Conservation (phyloP, 2,888 invertebrate species). For the Laothoe populi region DNA sequence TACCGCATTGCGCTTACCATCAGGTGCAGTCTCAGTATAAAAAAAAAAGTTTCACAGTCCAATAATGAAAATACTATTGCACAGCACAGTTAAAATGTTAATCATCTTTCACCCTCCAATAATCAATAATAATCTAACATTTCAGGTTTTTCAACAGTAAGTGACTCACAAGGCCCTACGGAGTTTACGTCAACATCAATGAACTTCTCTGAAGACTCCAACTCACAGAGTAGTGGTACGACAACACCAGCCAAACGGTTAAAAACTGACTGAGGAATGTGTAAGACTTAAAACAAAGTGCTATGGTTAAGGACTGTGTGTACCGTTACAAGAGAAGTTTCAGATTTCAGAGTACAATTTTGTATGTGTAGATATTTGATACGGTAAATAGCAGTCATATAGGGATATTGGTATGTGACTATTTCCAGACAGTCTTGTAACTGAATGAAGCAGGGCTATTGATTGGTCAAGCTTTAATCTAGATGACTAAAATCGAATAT, state of each 20-base stretch:
- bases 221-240: constrained; percentile 94
- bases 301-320: constrained; percentile 31
- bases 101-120: neutral
- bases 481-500: neutral
- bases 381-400: constrained; percentile 10
- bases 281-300: constrained; percentile 30
- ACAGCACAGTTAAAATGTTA: too few relatives aligned
- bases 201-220: constrained; percentile 96
- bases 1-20: too few relatives aligned
- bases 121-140: constrained; percentile 31
- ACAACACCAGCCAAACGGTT: constrained; percentile 89
- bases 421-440: neutral
- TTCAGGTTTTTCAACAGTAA: constrained; percentile 94
- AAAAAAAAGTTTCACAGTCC: too few relatives aligned
- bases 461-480: neutral
- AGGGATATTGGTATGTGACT: neutral
- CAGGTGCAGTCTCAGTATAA: too few relatives aligned
- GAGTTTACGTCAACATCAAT: constrained; percentile 94
- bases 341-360: constrained; percentile 17
- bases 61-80: too few relatives aligned
- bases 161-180: constrained; percentile 95
- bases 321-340: constrained; percentile 9
- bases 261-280: constrained; percentile 88
- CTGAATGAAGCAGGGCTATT: neutral
- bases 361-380: constrained; percentile 23